Evolutionary conservation across 2,888 invertebrate species (phyloP), one percentile per base, ranked within the genome.

Genomic region (Germaria angustata): DNA sequence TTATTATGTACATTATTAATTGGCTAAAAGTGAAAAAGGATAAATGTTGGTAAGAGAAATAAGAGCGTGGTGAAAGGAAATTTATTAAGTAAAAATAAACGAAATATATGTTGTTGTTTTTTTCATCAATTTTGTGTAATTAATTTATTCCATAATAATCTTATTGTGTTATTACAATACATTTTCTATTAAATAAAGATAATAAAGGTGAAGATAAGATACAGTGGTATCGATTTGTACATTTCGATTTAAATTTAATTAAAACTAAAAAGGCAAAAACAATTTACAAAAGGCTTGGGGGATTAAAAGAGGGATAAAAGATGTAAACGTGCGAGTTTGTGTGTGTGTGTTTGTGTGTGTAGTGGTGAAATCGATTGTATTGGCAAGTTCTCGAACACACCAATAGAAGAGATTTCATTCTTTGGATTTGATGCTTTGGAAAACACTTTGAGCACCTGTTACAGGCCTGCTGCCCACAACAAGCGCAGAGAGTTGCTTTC

Each of bases 191-290:
- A 34, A 17, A 53, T 46, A 78, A 24, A 53, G 44, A 55, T 34
- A 34, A 65, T 15, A 44, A 20, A 28, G 41, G 2, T 34, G 44
- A 34, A 59, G 15, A 22, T 72, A 59, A 49, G 41, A 69, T 69
- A 77, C 69, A 77, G 34, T 69, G 44, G n/a, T 28, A 53, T 51
- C 24, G 44, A 46, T 82, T 79, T 79, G 78, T 75, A 82, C 82
- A 82, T 71, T 79, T 76, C 32, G 46, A 59, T 80, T 65, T 57
- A 65, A 57, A 65, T 51, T 53, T 59, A 76, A 61, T 71, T 82
- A 79, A 55, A 82, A 82, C 82, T 82, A 76, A 82, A 81, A 82
- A 82, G 75, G 82, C 79, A 82, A 76, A 79, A 76, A 66, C 71
- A 82, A 76, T 79, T 82, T 79, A 82, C 79, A 79, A 79, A 79